Percentiles rank a stretch among this genome's conserved stretches.
phyloP scores from a whole-genome alignment of 2,113 vertebrate species.

The Pungitius pungitius region DNA sequence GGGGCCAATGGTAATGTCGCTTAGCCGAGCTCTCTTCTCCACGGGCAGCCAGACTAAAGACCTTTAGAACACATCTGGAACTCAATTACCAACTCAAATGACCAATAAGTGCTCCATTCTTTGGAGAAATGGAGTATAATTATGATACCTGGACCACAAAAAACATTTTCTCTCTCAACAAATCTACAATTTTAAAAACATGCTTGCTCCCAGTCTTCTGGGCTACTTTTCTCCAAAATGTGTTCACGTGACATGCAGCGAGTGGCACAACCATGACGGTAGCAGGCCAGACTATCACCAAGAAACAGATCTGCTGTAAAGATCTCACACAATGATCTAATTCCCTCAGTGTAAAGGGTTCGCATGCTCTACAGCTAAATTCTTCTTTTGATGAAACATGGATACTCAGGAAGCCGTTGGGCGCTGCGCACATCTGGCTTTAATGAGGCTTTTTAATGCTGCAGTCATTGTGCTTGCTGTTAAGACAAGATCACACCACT shows the following conservation, averaged over 20 bases:
- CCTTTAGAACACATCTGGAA: conserved; percentile 51
- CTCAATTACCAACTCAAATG: conserved; percentile 52
- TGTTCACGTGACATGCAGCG: conserved; percentile 34
- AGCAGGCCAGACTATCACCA: conserved; percentile 9
- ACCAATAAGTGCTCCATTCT: conserved; percentile 47
- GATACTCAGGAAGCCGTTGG: neutral
- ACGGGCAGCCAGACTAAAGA: conserved; percentile 11
- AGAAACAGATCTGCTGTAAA: conserved; percentile 20
- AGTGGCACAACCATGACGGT: conserved; percentile 22
- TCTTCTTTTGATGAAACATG: conserved; percentile 18
- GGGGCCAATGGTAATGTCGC: conserved; percentile 1
- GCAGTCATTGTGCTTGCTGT: conserved; percentile 19
- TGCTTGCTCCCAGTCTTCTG: conserved; percentile 16
- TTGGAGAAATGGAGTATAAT: conserved; percentile 36
- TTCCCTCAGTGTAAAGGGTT: conserved; percentile 5
- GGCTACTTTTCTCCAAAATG: conserved; percentile 36
- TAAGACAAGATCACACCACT: neutral
- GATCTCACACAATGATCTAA: neutral
- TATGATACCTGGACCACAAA: conserved; percentile 39
- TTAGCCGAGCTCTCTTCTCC: neutral
- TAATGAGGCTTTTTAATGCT: conserved; percentile 6
- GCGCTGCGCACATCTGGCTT: conserved; percentile 12
- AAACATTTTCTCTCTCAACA: conserved; percentile 46
- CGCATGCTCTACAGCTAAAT: neutral
- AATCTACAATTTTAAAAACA: conserved; percentile 36